Evolutionary conservation across 2,888 invertebrate species (phyloP).

Genomic region (Drepanosiphum platanoidis): DNA sequence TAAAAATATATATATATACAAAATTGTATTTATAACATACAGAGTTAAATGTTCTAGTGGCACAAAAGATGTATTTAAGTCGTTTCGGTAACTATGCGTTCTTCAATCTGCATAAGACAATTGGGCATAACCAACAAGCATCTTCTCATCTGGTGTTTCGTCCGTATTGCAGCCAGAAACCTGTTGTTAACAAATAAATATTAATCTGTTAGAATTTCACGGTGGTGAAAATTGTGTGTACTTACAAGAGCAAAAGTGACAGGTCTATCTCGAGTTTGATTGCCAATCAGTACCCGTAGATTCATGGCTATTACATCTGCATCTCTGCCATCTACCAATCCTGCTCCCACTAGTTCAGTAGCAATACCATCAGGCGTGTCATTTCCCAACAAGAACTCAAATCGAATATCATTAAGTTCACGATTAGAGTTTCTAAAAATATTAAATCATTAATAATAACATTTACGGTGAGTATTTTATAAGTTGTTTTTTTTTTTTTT

Average conservation of each 20-base stretch:
- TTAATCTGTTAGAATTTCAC: constrained; percentile 24
- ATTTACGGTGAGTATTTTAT: no score
- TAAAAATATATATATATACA: constrained; percentile 53
- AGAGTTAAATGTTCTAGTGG: constrained; percentile 60
- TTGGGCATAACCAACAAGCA: constrained; percentile 96
- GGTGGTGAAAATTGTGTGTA: constrained; percentile 61
- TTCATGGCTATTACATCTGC: constrained; percentile 91
- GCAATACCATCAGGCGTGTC: constrained; percentile 94
- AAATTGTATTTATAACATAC: constrained; percentile 46
- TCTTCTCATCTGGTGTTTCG: constrained; percentile 92
- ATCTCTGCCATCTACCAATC: constrained; percentile 91
- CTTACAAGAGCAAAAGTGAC: constrained; percentile 89
- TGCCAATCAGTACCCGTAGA: constrained; percentile 88
- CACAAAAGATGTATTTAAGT: constrained; percentile 46
- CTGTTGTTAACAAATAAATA: constrained; percentile 68
- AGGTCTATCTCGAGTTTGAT: constrained; percentile 73
- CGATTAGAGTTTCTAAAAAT: constrained; percentile 76
- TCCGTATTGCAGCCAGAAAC: constrained; percentile 77
- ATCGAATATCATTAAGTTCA: constrained; percentile 96
- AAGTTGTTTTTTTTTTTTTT: no score
- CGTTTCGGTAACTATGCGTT: constrained; percentile 63
- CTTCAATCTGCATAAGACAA: constrained; percentile 90
- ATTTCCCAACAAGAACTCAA: constrained; percentile 92
- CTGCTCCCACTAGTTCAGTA: constrained; percentile 92
- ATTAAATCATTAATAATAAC: not conserved